phyloP scores from a whole-genome alignment of 2,888 invertebrate genomes.

The Melieria crassipennis region DNA sequence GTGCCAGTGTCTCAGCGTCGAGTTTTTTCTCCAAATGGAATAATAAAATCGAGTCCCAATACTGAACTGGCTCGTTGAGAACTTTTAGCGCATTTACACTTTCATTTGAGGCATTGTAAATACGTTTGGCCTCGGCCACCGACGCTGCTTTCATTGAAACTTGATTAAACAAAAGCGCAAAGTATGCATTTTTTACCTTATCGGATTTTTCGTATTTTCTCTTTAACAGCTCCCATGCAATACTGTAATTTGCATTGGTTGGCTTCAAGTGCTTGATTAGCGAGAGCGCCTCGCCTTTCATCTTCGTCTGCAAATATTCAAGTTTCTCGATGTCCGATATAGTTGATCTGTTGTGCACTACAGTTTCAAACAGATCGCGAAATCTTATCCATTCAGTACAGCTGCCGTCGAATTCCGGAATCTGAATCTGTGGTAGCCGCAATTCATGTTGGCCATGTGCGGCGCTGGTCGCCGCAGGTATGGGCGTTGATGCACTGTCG shows the following conservation, averaged over 20 bases:
- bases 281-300: constrained; percentile 35
- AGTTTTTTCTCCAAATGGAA: constrained; percentile 39
- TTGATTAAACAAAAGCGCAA: constrained; percentile 32
- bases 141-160: constrained; percentile 14
- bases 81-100: constrained; percentile 35
- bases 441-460: constrained; percentile 15
- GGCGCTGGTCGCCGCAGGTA: background rate
- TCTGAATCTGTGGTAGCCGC: constrained; percentile 33
- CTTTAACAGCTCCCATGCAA: constrained; percentile 37
- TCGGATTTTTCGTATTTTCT: constrained; percentile 37
- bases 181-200: constrained; percentile 26
- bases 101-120: constrained; percentile 32
- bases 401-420: constrained; percentile 37
- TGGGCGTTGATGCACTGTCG: background rate
- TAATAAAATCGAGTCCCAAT: constrained; percentile 33
- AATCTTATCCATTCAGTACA: constrained; percentile 33
- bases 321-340: constrained; percentile 35
- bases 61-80: constrained; percentile 29
- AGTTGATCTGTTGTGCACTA: constrained; percentile 31
- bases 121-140: constrained; percentile 14
- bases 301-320: constrained; percentile 37
- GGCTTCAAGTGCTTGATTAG: constrained; percentile 37
- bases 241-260: constrained; percentile 33
- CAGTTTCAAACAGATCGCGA: constrained; percentile 34
- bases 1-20: constrained; percentile 28